Conservation (phyloP, 2,797 vertebrate species). For the Danio kyathit region DNA sequence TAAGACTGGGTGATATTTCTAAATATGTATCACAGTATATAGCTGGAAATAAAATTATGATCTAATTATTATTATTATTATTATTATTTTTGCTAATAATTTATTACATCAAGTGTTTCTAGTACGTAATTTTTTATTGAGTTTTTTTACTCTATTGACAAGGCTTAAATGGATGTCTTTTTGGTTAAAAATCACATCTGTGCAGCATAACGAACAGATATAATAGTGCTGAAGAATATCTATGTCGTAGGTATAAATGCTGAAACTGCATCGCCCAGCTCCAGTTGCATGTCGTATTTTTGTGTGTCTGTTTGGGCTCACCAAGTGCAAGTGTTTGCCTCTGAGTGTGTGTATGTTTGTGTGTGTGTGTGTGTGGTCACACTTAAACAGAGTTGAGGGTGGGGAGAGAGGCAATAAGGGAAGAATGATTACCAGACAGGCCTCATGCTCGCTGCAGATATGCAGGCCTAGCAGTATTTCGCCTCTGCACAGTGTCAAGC, state of each 20-base stretch:
- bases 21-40: neutral
- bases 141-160: too few species aligned
- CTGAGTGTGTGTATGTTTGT: constrained; percentile 45
- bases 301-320: constrained; percentile 36
- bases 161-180: too few species aligned
- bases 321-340: constrained; percentile 26
- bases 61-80: too few species aligned
- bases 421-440: constrained; percentile 72
- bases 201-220: too few species aligned
- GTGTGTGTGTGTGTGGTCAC: constrained; percentile 53
- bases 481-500: constrained; percentile 62
- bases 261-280: neutral
- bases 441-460: constrained; percentile 65
- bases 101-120: too few species aligned
- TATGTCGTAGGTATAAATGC: neutral
- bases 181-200: too few species aligned
- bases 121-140: too few species aligned
- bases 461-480: constrained; percentile 69
- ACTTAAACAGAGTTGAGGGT: constrained; percentile 58
- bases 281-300: constrained; percentile 2
- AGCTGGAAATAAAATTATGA: too few species aligned
- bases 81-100: too few species aligned
- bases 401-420: constrained; percentile 66
- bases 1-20: neutral
- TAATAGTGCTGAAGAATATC: neutral